These are phyloP conservation scores for Druceiella hillmani DNA, from an alignment of 2,888 invertebrate species.

Conservation along the genomic window DNA sequence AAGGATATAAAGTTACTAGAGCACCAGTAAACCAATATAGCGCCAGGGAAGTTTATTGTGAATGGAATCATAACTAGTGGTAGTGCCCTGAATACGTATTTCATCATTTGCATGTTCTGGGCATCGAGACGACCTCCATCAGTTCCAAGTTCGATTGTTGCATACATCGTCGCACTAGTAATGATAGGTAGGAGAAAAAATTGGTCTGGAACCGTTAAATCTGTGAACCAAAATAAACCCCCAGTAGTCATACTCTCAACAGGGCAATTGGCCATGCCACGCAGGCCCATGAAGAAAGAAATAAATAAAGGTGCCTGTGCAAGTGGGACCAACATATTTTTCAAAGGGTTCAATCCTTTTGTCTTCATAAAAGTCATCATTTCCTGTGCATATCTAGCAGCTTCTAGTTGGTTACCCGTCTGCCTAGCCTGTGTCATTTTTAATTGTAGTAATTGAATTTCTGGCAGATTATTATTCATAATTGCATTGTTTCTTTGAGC, in stretches of 20 bases:
- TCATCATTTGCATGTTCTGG: conserved; percentile 65
- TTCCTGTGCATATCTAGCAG: conserved; percentile 70
- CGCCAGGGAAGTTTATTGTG: conserved; percentile 82
- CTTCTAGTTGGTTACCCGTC: conserved; percentile 75
- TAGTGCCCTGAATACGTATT: conserved; percentile 67
- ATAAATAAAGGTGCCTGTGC: conserved; percentile 87
- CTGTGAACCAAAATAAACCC: conserved; percentile 88
- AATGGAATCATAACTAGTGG: conserved; percentile 81
- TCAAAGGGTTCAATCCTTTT: conserved; percentile 74
- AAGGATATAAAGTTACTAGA: conserved; percentile 83
- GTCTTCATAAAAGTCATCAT: conserved; percentile 78
- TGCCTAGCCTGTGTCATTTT: conserved; percentile 85
- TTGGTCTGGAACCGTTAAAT: conserved; percentile 89
- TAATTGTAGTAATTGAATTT: conserved; percentile 72
- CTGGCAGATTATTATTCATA: conserved; percentile 83
- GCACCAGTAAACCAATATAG: conserved; percentile 86
- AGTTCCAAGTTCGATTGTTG: conserved; percentile 79
- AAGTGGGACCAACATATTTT: conserved; percentile 70
- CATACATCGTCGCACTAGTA: conserved; percentile 75
- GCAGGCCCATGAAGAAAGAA: conserved; percentile 84
- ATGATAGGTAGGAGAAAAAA: conserved; percentile 80
- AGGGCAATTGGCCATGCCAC: conserved; percentile 84
- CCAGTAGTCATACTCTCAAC: conserved; percentile 87
- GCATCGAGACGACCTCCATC: conserved; percentile 65
- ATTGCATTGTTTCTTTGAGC: conserved; percentile 75